These are phyloP conservation scores for Mesaphorura yosii DNA, from an alignment of 1,140 invertebrate genomes.

Conservation along the genomic window DNA sequence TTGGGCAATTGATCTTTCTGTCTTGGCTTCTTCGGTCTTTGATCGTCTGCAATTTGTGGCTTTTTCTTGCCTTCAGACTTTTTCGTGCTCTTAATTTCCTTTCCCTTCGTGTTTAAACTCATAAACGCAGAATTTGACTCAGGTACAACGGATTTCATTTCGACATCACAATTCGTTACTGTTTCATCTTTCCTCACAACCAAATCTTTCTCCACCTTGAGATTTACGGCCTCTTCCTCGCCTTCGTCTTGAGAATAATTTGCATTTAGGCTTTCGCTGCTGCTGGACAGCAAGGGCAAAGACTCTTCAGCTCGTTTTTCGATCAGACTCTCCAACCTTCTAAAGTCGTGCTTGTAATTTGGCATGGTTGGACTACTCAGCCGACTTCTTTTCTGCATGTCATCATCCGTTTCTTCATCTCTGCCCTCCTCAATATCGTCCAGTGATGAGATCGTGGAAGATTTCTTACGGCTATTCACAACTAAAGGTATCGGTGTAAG, in stretches of 20 bases:
- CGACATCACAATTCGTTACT: neutral
- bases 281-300: neutral
- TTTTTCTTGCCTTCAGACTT: neutral
- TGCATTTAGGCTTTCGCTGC: neutral
- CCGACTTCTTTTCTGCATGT: too few relatives aligned
- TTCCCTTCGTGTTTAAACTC: neutral
- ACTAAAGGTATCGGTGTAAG: neutral
- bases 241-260: neutral
- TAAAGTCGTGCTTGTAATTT: constrained; percentile 26
- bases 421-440: too few relatives aligned
- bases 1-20: neutral
- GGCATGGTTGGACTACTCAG: too few relatives aligned
- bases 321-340: constrained; percentile 27
- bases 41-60: neutral
- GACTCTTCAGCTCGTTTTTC: constrained; percentile 24
- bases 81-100: neutral
- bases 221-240: neutral
- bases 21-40: neutral
- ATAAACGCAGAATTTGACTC: too few relatives aligned
- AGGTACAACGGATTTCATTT: too few relatives aligned
- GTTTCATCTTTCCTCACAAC: neutral
- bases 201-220: neutral
- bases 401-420: neutral
- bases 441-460: too few relatives aligned
- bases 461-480: too few relatives aligned